A percentile compares a stretch with the other conserved stretches of the same genome.
These are phyloP conservation scores for Ceratina calcarata DNA, from an alignment of 1,140 invertebrate species.

Conservation along the genomic window DNA sequence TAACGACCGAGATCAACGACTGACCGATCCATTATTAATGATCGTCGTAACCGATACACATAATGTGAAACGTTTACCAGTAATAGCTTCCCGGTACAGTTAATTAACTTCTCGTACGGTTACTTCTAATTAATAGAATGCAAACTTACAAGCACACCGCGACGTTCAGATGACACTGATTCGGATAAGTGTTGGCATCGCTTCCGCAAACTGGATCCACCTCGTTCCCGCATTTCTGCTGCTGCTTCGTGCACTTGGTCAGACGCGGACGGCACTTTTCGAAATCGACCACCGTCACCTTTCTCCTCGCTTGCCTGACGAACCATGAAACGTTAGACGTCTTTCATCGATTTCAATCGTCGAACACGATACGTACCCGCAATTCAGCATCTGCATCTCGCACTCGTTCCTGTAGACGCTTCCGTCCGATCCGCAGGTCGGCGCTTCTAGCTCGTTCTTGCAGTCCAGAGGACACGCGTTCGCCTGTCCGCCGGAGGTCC, in stretches of 20 bases:
- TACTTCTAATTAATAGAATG: too few species aligned
- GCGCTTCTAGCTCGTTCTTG: conserved; percentile 82
- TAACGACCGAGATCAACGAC: conserved; percentile 12
- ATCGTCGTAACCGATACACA: not conserved
- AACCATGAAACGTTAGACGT: not conserved
- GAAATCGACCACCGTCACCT: conserved; percentile 86
- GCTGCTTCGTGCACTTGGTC: conserved; percentile 87
- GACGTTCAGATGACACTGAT: conserved; percentile 89
- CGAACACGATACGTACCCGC: conserved; percentile 85
- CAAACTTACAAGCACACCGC: conserved; percentile 89
- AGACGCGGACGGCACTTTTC: conserved; percentile 88
- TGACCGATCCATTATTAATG: not conserved
- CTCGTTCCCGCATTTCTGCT: conserved; percentile 82
- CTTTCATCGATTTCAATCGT: not conserved
- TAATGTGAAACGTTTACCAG: not conserved
- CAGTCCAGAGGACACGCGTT: conserved; percentile 87
- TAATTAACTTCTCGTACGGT: not conserved
- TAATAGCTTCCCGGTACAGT: conserved; percentile 6
- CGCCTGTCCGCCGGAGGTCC: conserved; percentile 82
- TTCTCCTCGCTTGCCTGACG: conserved; percentile 79
- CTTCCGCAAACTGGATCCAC: conserved; percentile 91
- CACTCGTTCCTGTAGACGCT: conserved; percentile 93
- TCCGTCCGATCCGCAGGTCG: conserved; percentile 93
- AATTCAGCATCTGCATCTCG: conserved; percentile 94
- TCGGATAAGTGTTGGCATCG: conserved; percentile 90